Evolutionary conservation across 2,113 vertebrate genomes (phyloP), one percentile per base, ranked within the genome.

Genomic region (Laticauda laticaudata): DNA sequence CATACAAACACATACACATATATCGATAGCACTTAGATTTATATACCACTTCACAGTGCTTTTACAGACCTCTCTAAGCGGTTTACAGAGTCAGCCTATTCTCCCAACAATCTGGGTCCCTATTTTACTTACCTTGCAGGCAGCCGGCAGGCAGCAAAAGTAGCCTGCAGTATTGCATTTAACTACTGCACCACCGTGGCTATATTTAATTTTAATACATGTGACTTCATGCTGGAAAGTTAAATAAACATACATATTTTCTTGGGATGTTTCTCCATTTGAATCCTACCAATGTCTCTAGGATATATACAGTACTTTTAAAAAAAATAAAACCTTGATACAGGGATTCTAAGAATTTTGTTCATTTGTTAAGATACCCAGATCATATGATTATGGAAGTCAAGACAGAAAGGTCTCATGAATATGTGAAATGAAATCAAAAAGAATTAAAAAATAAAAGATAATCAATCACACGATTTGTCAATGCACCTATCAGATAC

Each of bases 171-270:
- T 51, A 51, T 9, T 53, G 51, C 51, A 53, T 53, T 53, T 53
- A 53, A 53, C 51, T 11, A 53, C 51, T 53, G 51, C 10, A 5
- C 11, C 10, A 53, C 11, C 2, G 11, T 11, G 10, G 10, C 51
- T 51, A 51, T 51, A 51, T 51, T 51, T 51, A 89, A 90, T 95
- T 97, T 91, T 93, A 53, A 11, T 94, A 54, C 39, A 24, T 18
- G 45, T 0, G 1, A 6, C 9, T 92, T 94, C 91, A 34, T 93
- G 90, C 81, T 93, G 21, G 56, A 29, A 96, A 39, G 54, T 34
- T 94, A n/a, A 88, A 90, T 64, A n/a, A 0, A 45, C 54, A 20
- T 87, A 2, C 92, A 34, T 61, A 69, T 94, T 89, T 64, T 86
- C 24, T 94, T 94, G 43, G 2, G 57, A 24, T 90, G 90, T 93